phyloP scores from a whole-genome alignment of 1,140 invertebrate genomes.

The Pygmarrhopalites habei region DNA sequence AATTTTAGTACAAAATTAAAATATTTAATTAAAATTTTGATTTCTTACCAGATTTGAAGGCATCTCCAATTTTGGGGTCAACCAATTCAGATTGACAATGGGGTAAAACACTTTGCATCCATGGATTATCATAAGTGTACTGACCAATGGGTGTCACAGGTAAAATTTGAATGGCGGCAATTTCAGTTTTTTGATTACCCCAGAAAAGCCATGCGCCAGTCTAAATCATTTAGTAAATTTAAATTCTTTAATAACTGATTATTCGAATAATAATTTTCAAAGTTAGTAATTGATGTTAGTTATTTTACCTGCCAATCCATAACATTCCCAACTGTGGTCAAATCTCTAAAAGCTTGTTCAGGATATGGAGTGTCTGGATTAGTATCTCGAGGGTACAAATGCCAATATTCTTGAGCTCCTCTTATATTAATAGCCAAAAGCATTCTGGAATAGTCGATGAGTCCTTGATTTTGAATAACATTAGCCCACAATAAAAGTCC shows the following conservation, averaged over 20 bases:
- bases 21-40: neutral
- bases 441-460: constrained; percentile 29
- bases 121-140: constrained; percentile 20
- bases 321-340: constrained; percentile 27
- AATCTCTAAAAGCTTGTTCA: constrained; percentile 27
- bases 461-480: constrained; percentile 22
- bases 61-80: constrained; percentile 25
- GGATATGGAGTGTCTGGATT: constrained; percentile 19
- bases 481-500: constrained; percentile 26
- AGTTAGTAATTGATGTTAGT: no score
- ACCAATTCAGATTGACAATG: constrained; percentile 22
- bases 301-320: constrained; percentile 29
- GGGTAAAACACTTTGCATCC: constrained; percentile 28
- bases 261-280: no score
- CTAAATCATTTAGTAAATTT: no score
- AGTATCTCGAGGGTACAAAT: constrained; percentile 14
- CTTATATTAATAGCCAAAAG: constrained; percentile 30
- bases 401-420: constrained; percentile 28
- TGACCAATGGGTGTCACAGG: constrained; percentile 34
- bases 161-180: constrained; percentile 36
- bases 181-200: constrained; percentile 20
- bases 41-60: constrained; percentile 32
- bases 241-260: no score
- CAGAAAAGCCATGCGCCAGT: constrained; percentile 31
- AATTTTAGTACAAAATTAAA: neutral